Evolutionary conservation across 1,140 invertebrate species (phyloP), one percentile per base, ranked within the genome.

Genomic region (Saccostrea echinata): DNA sequence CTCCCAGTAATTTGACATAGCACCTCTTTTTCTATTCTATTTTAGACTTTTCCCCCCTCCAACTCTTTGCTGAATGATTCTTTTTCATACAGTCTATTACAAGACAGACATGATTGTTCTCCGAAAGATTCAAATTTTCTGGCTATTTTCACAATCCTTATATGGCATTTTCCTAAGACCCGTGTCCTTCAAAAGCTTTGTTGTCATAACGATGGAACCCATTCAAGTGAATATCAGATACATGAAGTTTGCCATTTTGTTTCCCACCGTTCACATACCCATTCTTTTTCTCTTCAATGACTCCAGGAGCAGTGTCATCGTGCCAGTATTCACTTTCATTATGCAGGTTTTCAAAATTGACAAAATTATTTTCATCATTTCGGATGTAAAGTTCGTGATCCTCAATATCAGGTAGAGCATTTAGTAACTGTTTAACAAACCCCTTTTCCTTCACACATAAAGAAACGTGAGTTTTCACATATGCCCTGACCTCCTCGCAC

Each of bases 401-500:
- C 16, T 83, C 35, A 18, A 83, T 52, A 83, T 83, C 81, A 27
- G 89, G 91, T 16, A 90, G 80, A 9, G 88, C 89, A 76, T 90
- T 89, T 11, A 82, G 27, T 24, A 92, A 82, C 24, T 87, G 89
- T 1, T 90, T 84, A 57, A 88, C 83, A 83, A 91, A 92, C 86
- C 88, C 89, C 1, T 84, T 84, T 68, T 91, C 90, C 12, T 84
- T 86, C 6, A 89, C 52, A 52, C 85, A 33, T 3, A 92, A 52
- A 24, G 89, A 68, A 0, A 91, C 90, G 3, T 91, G 90, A 24
- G 89, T 90, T 33, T 86, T 88, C n/a, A 92, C 13, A 61, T 90
- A 90, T 85, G 89, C 84, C n/a, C 85, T 86, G 0, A 91, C 85
- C 68, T 91, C 91, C 52, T 89, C 89, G 57, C 90, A 89, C 53